Base-by-base conservation (phyloP, 2,113 vertebrate species). In the Thamnaconus septentrionalis region DNA sequence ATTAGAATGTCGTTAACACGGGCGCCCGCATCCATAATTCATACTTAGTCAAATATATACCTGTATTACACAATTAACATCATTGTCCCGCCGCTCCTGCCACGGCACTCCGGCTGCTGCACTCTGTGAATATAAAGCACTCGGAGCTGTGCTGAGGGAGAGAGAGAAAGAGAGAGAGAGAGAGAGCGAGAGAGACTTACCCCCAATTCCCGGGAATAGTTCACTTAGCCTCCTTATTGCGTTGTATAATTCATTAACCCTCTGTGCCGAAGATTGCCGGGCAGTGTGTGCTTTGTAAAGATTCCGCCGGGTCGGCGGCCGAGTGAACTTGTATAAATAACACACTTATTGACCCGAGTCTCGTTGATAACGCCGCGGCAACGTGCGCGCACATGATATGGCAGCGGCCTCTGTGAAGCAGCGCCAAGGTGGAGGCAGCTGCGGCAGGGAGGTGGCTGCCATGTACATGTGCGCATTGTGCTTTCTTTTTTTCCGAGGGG, bases 1-100 rank as follows among this genome's bases (percentile, higher is more conserved):
- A 85, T 82, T 85, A 73, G 78, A 75, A 86, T 82, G 68, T 70
- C 59, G 80, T 84, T 82, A 81, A 61, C 75, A 77, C 76, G 54
- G 59, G 57, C 56, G 45, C 63, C 46, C 62, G 42, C 74, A 83
- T 83, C 53, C 69, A 84, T 84, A 80, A 85, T 83, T 81, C 75
- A 87, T 67, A 55, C 8, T 47, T 8, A 59, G 56, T 76, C 69
- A 81, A 87, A 79, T 73, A 64, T 31, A 31, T 57, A 56, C 51
- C 65, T 65, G 62, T 70, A 63, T 59, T 76, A 72, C 51, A 59
- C 71, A 77, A 71, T 80, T 78, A 67, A 64, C 76, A 63, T 59
- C 45, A 71, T 56, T 69, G 53, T 59, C 61, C 41, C 50, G 48
- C 54, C 8, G 66, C 49, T 41, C 18, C 18, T 31, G 18, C 18